These are phyloP conservation scores for Hedychridium roseum DNA, from an alignment of 2,888 invertebrate species.

Conservation along the genomic window DNA sequence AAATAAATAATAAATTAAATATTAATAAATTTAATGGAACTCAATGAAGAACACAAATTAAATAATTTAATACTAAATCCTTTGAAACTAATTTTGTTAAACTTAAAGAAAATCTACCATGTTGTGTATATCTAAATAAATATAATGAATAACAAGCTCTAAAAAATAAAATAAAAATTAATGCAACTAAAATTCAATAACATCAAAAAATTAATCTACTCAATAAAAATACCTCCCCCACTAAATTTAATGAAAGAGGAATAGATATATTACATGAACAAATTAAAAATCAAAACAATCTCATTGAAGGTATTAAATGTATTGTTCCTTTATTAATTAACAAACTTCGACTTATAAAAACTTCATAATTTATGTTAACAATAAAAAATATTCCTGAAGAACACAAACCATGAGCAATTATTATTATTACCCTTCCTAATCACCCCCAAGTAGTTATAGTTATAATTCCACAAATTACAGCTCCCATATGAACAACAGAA, in stretches of 20 bases:
- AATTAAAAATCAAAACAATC: constrained; percentile 74
- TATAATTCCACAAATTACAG: constrained; percentile 70
- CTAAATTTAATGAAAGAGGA: constrained; percentile 74
- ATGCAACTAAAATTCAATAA: constrained; percentile 54
- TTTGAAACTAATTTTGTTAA: constrained; percentile 22
- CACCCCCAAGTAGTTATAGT: constrained; percentile 68
- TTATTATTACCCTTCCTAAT: constrained; percentile 68
- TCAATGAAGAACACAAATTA: constrained; percentile 71
- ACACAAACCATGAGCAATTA: constrained; percentile 74
- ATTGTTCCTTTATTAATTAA: constrained; percentile 72
- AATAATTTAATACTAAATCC: constrained; percentile 62
- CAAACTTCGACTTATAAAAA: constrained; percentile 69
- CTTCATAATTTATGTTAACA: constrained; percentile 72
- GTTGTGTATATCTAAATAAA: constrained; percentile 72
- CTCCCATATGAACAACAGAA: constrained; percentile 75
- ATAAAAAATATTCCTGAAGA: constrained; percentile 74
- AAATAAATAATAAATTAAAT: constrained; percentile 63
- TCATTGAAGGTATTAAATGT: constrained; percentile 69
- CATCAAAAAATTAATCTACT: constrained; percentile 66
- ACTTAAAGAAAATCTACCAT: constrained; percentile 68
- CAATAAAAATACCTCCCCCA: constrained; percentile 73
- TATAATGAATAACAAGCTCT: constrained; percentile 72
- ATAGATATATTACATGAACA: constrained; percentile 72
- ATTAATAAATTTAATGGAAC: constrained; percentile 72
- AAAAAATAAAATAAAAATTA: constrained; percentile 70